Evolutionary conservation across 2,888 invertebrate species (phyloP).

Genomic region (Metopia argyrocephala): DNA sequence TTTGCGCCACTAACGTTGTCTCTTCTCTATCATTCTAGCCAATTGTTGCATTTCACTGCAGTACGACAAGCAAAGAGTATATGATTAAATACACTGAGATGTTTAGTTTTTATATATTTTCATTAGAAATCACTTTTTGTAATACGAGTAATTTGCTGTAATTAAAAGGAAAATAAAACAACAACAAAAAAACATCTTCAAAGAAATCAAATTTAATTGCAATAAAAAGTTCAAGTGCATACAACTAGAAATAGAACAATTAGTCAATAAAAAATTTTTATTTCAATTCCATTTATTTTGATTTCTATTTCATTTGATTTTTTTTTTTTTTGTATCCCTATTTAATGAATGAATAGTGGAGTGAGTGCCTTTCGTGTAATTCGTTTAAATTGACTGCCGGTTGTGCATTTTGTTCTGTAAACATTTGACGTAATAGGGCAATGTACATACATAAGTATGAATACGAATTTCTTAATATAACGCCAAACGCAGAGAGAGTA

Average conservation of each 20-base stretch:
- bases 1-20: not conserved
- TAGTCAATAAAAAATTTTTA: slow-evolving; percentile 36
- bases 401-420: slow-evolving; percentile 35
- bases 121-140: slow-evolving; percentile 37
- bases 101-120: not conserved
- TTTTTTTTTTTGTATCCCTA: not conserved
- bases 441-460: too few relatives aligned
- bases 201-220: slow-evolving; percentile 48
- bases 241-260: slow-evolving; percentile 34
- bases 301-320: not conserved
- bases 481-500: slow-evolving; percentile 68
- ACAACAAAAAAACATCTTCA: slow-evolving; percentile 10
- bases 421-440: slow-evolving; percentile 70
- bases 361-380: not conserved
- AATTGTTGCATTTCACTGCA: too few relatives aligned
- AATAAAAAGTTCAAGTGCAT: slow-evolving; percentile 50
- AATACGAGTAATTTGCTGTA: slow-evolving; percentile 28
- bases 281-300: not conserved
- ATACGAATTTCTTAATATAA: slow-evolving; percentile 71
- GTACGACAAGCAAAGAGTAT: not conserved
- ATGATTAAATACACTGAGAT: not conserved
- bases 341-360: slow-evolving; percentile 30
- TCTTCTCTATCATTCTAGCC: too few relatives aligned
- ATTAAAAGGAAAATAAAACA: slow-evolving; percentile 9
- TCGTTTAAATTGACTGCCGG: not conserved